Base-by-base conservation (phyloP, 1,140 invertebrate genomes). In the Agrypnia vestita region DNA sequence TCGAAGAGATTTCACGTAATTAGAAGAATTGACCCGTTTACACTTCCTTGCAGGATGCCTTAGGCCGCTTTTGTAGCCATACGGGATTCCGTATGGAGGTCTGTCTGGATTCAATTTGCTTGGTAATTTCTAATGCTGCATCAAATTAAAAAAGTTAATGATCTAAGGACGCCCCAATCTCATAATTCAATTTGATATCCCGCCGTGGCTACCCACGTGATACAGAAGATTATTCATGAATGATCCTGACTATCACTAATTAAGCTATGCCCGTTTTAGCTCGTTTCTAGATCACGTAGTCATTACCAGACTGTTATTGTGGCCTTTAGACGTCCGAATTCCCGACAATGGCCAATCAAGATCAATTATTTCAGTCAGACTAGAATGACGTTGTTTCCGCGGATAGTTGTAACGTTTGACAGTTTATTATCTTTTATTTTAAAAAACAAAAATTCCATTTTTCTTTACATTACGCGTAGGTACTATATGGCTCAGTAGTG, bases 221-320 rank as follows among this genome's bases (percentile, higher is more conserved):
- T 9, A 21, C 4, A 17, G 55, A 59, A 17, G 17, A 59, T 59
- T 59, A 59, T 59, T 59, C 55, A 59, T 21, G 17, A 19, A 11
- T 9, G 21, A 15, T 21, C 17, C 6, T 21, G 55, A 59, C 55
- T 17, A 35, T 7, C 17, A 11, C 17, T 59, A 59, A 59, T 59
- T 59, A 59, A 59, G 55, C 17, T 21, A 59, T 59, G 55, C 17
- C 15, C 55, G 21, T 59, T 59, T 59, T 21, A 19, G 55, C 55
- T 59, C 15, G 15, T 59, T 59, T 59, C 9, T 59, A 59, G 55
- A 10, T 59, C 55, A 9, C 13, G 55, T n/a, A 19, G 15, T 21
- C 55, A 19, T 59, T 59, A 59, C 12, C 15, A 1, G 55, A 59
- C 15, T 35, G 55, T 59, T 59, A 35, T 59, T 21, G 55, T 56